Evolutionary conservation across 2,113 vertebrate genomes (phyloP), one percentile per base, ranked within the genome.

Genomic region (Corynorhinus townsendii): DNA sequence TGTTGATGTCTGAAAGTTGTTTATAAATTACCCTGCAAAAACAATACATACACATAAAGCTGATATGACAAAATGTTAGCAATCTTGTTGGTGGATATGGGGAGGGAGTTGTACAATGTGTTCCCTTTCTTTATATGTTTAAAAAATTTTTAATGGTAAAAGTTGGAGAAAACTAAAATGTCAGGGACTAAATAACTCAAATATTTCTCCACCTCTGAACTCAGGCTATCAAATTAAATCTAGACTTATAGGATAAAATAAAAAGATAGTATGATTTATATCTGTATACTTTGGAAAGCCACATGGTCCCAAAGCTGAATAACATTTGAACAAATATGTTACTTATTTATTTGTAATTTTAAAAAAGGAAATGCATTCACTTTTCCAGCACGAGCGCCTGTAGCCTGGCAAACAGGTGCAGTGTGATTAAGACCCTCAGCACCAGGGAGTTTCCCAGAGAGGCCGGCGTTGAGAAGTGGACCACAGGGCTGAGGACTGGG

Each of bases 161-260:
- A 79, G 2, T 59, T 68, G 56, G 40, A 45, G 38, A 89, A 89
- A 90, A 92, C 72, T 22, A 89, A 85, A 89, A 84, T 80, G 43
- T 28, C 71, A 72, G 24, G 30, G 54, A 14, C 19, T 40, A 47
- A 71, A 82, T 56, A 56, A 64, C 43, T 33, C 7, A 66, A 86
- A 80, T 16, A 30, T 68, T 16, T 62, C 6, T 59, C 19, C 28
- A 69, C 26, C 26, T 91, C 45, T 40, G 43, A 35, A 30, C 33
- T 56, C 28, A 59, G 40, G 17, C 64, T 59, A 43, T 83, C 56
- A 91, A 87, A 56, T 59, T 7, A 85, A 92, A 75, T 80, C 30
- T 68, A 85, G 80, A 47, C 22, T 75, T 80, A n/a, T 35, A 10
- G 17, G 26, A 52, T 84, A 62, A 91, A 88, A 93, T 56, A 6